These are phyloP conservation scores for Jaculus jaculus DNA, from an alignment of 2,113 vertebrate species.

Conservation along the genomic window DNA sequence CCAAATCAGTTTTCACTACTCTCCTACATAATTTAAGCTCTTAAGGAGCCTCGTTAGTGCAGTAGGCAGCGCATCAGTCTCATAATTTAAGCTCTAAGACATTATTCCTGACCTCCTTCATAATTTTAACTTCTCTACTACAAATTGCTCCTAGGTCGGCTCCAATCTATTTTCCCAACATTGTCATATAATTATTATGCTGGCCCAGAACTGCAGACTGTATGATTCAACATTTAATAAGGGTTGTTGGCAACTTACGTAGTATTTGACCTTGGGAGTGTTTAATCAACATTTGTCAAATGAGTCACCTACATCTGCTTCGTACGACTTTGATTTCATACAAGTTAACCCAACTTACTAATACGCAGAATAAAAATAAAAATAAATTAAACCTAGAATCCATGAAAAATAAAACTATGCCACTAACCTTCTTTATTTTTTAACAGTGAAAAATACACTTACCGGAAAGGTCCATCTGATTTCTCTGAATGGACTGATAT, in stretches of 20 bases:
- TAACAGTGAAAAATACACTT: slow-evolving; percentile 69
- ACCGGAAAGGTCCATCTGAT: slow-evolving; percentile 87
- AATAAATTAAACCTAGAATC: background rate
- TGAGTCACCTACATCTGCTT: background rate
- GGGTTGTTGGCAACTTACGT: background rate
- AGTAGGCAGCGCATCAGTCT: too few relatives aligned
- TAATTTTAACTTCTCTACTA: background rate
- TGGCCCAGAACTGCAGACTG: background rate
- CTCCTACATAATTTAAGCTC: background rate
- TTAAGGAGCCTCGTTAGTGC: too few relatives aligned
- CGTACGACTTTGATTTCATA: background rate
- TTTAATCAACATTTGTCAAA: slow-evolving; percentile 13
- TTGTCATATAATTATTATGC: background rate
- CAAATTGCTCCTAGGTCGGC: background rate
- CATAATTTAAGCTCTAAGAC: background rate
- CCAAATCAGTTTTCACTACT: slow-evolving; percentile 6
- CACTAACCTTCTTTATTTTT: background rate
- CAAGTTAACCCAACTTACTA: background rate
- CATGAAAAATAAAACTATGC: background rate
- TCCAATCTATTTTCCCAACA: background rate
- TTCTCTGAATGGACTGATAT: slow-evolving; percentile 87
- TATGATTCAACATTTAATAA: background rate
- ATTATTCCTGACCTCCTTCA: background rate
- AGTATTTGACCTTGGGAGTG: background rate
- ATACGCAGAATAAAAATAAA: background rate